Base-by-base conservation (phyloP, 2,113 vertebrate genomes). In the Pogonocichla stellata region DNA sequence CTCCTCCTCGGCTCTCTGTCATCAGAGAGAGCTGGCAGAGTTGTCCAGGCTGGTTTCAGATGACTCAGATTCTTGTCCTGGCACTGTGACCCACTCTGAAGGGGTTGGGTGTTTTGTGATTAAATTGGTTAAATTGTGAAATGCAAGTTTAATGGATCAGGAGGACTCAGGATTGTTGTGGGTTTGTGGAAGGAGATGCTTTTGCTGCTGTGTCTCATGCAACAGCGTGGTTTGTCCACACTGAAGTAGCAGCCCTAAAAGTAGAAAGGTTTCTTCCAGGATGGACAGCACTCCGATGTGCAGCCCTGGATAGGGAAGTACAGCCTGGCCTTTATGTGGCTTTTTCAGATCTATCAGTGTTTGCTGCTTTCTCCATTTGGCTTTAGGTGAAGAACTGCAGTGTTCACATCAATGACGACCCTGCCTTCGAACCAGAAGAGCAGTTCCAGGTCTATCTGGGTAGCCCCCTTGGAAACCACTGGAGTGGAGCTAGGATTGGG, bases 371-470 rank as follows among this genome's bases (percentile, higher is more conserved):
- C 28, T 75, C 70, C 54, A 25, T 9, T 88, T 88, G 93, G 24
- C 86, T 93, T 26, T 80, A 99, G 99, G 97, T 99, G 78, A 99
- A 99, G 94, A 99, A 99, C 95, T 99, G 99, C 97, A 99, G 98
- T 0, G 97, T 99, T 42, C 96, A 93, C 40, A 97, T 99, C 94
- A 98, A 96, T 1, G 99, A 99, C 3, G 99, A 99, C 98, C 99
- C 99, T 0, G 98, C 99, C 15, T 99, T 99, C 48, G 99, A 99
- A 93, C 98, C 99, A 4, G 99, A 99, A n/a, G 99, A 99, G 82
- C 98, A 99, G 94, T 99, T 99, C 97, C 98, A 98, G 95, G 97
- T 99, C 77, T 97, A 98, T 67, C 98, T 99, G 3, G 98, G 99
- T 25, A 98, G 97, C 57, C 99, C 99, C 0, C 98, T 98, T 57